These are phyloP conservation scores for Leptestheria dahalacensis DNA, from an alignment of 1,140 invertebrate genomes.

Conservation along the genomic window DNA sequence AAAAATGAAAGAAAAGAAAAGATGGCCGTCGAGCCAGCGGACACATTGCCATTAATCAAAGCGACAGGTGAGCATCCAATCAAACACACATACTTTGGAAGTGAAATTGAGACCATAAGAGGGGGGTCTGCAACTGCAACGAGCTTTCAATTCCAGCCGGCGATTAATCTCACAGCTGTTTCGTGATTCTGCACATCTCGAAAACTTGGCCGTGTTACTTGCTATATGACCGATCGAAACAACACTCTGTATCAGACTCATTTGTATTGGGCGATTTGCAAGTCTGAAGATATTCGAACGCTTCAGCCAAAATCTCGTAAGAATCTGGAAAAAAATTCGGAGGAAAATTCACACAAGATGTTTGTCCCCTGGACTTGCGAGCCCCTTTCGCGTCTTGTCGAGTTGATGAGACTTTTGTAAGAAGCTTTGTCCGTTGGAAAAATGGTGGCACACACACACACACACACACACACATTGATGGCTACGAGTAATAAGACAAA, in stretches of 20 bases:
- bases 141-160: background rate
- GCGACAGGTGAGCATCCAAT: background rate
- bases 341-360: too few relatives aligned
- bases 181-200: background rate
- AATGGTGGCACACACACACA: background rate
- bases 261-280: too few relatives aligned
- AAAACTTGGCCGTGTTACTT: too few relatives aligned
- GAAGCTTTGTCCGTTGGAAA: background rate
- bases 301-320: too few relatives aligned
- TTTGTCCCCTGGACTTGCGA: too few relatives aligned
- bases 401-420: background rate
- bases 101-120: background rate
- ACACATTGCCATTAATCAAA: background rate
- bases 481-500: background rate
- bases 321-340: too few relatives aligned
- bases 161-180: background rate
- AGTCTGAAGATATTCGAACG: too few relatives aligned
- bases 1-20: background rate
- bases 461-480: background rate
- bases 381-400: too few relatives aligned
- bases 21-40: background rate
- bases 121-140: background rate
- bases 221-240: too few relatives aligned
- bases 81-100: background rate
- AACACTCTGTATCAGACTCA: too few relatives aligned